Conservation (phyloP, 37 sponge, comb jelly and placozoan genomes). For the Eunapius fragilis region DNA sequence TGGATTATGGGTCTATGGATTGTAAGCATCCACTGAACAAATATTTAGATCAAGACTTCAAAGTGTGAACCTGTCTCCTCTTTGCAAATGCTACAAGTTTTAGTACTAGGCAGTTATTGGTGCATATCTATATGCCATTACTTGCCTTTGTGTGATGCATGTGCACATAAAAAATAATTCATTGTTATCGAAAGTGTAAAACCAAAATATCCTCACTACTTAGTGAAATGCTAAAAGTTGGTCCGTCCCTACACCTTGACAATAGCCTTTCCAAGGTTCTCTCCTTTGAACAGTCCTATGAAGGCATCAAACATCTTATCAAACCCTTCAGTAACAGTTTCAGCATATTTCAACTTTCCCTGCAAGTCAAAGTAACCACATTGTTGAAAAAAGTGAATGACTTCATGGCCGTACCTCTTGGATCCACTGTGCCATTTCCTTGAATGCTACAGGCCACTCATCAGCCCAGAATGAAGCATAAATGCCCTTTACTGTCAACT, state of each 20-base stretch:
- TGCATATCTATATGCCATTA: too few species aligned
- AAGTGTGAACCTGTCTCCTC: too few species aligned
- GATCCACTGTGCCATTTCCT: conserved; percentile 71
- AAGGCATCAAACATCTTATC: conserved; percentile 87
- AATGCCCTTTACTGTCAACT: conserved; percentile 79
- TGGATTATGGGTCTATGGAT: too few species aligned
- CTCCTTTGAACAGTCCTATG: conserved; percentile 66
- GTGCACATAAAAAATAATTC: too few species aligned
- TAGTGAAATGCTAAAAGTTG: too few species aligned
- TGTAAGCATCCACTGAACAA: too few species aligned
- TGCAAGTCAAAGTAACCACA: background rate
- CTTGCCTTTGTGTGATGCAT: too few species aligned
- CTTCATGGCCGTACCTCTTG: conserved; percentile 52
- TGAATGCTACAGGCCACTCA: conserved; percentile 61
- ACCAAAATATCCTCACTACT: too few species aligned
- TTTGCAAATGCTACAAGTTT: too few species aligned
- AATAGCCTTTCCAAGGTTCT: conserved; percentile 72
- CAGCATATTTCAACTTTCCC: conserved; percentile 67
- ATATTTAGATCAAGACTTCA: too few species aligned
- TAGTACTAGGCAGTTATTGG: too few species aligned
- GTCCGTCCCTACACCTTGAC: conserved; percentile 43
- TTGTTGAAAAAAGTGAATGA: background rate
- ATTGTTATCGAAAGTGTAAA: too few species aligned
- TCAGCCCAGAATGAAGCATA: conserved; percentile 41
- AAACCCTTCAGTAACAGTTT: conserved; percentile 74